Conservation (phyloP, 2,113 vertebrate species). For the Mohoua ochrocephala region DNA sequence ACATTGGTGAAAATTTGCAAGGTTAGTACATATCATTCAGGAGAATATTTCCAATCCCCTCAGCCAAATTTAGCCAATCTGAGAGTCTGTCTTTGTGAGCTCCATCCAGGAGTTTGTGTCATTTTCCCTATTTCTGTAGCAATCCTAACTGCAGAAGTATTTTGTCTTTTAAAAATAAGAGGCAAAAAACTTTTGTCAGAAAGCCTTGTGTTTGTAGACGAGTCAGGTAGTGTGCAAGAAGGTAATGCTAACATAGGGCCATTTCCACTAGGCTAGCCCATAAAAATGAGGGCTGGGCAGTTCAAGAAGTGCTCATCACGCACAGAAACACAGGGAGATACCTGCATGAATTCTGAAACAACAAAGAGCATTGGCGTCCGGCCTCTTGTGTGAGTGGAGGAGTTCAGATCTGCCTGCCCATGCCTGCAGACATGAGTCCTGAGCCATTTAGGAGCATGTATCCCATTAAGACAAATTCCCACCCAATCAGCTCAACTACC, state of each 20-base stretch:
- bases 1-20: slow-evolving; percentile 43
- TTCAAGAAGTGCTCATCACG: background rate
- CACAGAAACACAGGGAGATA: background rate
- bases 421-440: background rate
- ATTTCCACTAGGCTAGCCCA: background rate
- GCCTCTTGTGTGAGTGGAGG: background rate
- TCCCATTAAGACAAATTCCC: background rate
- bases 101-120: background rate
- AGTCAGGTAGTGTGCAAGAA: background rate
- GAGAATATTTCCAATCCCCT: background rate
- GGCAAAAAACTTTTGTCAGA: background rate
- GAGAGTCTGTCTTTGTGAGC: background rate
- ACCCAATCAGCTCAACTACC: background rate
- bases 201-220: background rate
- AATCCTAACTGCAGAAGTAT: background rate
- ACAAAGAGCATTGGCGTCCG: background rate
- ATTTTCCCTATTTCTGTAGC: background rate
- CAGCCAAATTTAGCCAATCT: background rate
- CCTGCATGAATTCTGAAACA: background rate
- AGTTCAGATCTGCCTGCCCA: background rate
- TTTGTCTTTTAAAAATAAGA: background rate
- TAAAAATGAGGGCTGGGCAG: background rate
- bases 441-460: background rate
- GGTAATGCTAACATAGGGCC: background rate
- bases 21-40: slow-evolving; percentile 32